phyloP scores from a whole-genome alignment of 2,113 vertebrate species.

The Melanotaenia duboulayi region DNA sequence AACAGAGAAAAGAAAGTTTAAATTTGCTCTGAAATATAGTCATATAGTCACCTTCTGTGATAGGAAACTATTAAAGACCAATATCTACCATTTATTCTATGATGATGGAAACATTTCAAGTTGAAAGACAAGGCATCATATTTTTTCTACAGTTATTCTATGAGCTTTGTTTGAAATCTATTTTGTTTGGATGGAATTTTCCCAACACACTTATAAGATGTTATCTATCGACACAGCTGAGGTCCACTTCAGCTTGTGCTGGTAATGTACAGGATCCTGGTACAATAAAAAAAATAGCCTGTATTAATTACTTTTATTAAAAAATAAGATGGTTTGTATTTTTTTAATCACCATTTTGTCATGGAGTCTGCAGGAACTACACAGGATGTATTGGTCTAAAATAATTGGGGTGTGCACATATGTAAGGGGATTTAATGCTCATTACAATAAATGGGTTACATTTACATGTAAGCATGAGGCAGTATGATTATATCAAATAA shows the following conservation, averaged over 20 bases:
- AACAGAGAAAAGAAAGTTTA: slow-evolving; percentile 10
- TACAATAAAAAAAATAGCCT: slow-evolving; percentile 39
- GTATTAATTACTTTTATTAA: slow-evolving; percentile 60
- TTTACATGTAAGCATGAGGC: slow-evolving; percentile 62
- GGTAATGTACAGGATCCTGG: neutral
- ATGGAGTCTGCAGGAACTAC: slow-evolving; percentile 55
- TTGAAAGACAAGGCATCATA: neutral
- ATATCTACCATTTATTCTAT: neutral
- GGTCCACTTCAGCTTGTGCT: slow-evolving; percentile 21
- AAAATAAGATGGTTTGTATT: slow-evolving; percentile 62
- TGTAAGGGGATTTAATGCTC: slow-evolving; percentile 74
- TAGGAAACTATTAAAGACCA: neutral
- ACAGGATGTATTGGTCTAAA: slow-evolving; percentile 71
- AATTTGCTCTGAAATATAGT: neutral
- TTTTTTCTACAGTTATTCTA: slow-evolving; percentile 16
- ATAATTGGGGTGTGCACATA: slow-evolving; percentile 68
- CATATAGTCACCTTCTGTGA: neutral
- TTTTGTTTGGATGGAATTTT: slow-evolving; percentile 12
- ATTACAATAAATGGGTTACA: slow-evolving; percentile 70
- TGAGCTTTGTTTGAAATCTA: slow-evolving; percentile 32
- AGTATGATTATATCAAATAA: slow-evolving; percentile 56
- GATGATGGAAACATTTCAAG: neutral
- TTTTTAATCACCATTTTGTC: slow-evolving; percentile 68
- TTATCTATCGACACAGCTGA: neutral
- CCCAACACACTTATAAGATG: neutral